Evolutionary conservation across 2,888 invertebrate genomes (phyloP).

Genomic region (Sesamia inferens): DNA sequence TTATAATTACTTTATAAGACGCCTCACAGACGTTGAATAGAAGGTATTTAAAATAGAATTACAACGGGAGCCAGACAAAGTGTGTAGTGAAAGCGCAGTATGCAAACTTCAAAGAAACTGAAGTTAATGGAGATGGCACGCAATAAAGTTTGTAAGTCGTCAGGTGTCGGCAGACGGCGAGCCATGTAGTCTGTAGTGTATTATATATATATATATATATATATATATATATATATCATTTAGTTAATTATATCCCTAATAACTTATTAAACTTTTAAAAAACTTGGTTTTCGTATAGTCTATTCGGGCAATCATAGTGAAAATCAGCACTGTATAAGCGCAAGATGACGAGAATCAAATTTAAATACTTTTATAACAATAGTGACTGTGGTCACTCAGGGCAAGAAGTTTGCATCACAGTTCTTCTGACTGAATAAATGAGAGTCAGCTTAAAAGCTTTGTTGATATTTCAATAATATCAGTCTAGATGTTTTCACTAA

Average conservation of each 20-base stretch:
- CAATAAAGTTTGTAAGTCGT: slow-evolving; percentile 77
- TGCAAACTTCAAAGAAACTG: slow-evolving; percentile 78
- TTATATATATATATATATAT: no score
- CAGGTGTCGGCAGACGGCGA: slow-evolving; percentile 72
- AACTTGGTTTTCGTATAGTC: background rate
- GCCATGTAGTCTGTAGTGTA: slow-evolving; percentile 16
- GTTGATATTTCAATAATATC: slow-evolving; percentile 20
- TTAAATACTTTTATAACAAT: background rate
- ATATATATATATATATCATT: slow-evolving; percentile 24
- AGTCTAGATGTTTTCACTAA: slow-evolving; percentile 4
- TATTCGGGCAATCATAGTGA: background rate
- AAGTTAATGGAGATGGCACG: slow-evolving; percentile 80
- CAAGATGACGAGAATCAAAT: background rate
- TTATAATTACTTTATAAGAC: slow-evolving; percentile 32
- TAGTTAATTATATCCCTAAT: slow-evolving; percentile 12
- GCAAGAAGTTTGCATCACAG: background rate
- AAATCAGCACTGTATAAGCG: no score
- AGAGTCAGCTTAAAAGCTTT: slow-evolving; percentile 10
- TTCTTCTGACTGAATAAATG: slow-evolving; percentile 22
- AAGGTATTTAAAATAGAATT: slow-evolving; percentile 51
- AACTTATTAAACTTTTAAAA: background rate
- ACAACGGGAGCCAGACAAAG: slow-evolving; percentile 43
- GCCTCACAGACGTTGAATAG: slow-evolving; percentile 19
- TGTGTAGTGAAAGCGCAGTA: slow-evolving; percentile 60
- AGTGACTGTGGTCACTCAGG: background rate